These are phyloP conservation scores for Caenorhabditis imperialis DNA, from an alignment of 2,888 invertebrate genomes.

Conservation along the genomic window DNA sequence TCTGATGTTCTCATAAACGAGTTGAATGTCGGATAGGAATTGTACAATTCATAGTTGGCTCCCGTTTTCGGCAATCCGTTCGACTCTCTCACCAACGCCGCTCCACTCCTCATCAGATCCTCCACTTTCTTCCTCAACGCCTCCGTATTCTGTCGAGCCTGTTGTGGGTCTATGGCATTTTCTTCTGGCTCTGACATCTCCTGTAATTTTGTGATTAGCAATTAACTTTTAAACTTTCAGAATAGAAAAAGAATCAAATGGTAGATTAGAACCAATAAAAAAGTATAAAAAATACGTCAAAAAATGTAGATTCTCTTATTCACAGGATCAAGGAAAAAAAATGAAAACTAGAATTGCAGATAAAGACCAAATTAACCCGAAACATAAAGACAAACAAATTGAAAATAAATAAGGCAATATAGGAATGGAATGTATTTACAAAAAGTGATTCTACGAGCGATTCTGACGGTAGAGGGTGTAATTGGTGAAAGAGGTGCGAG, in stretches of 20 bases:
- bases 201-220: constrained; percentile 1
- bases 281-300: too few relatives aligned
- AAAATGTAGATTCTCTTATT: too few relatives aligned
- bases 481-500: constrained; percentile 46
- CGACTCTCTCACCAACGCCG: constrained; percentile 51
- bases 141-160: background rate
- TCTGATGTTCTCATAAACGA: constrained; percentile 63
- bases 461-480: constrained; percentile 55
- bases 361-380: constrained; percentile 14
- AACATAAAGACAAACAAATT: background rate
- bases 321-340: too few relatives aligned
- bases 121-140: constrained; percentile 26
- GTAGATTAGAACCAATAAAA: too few relatives aligned
- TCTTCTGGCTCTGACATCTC: constrained; percentile 26
- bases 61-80: constrained; percentile 64
- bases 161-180: constrained; percentile 2
- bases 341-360: background rate
- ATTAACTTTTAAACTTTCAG: background rate
- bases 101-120: constrained; percentile 45
- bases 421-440: constrained; percentile 1
- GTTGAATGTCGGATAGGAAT: constrained; percentile 69
- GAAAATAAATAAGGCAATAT: background rate
- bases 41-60: constrained; percentile 70
- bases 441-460: constrained; percentile 19
- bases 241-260: background rate